Conservation (phyloP, 2,113 vertebrate genomes). For the Vidua chalybeata region DNA sequence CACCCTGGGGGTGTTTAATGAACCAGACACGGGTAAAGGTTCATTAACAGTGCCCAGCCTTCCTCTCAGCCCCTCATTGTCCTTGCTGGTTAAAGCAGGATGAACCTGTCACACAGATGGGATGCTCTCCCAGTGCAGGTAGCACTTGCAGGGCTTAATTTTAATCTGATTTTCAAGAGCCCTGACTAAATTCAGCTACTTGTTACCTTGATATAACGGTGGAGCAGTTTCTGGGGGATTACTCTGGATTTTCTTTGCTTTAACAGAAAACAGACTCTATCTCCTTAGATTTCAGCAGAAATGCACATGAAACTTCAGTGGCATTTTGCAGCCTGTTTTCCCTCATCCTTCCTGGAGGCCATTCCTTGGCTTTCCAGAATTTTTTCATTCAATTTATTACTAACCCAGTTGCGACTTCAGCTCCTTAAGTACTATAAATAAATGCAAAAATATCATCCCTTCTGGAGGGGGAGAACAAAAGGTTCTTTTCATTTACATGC, state of each 20-base stretch:
- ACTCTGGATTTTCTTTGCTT: background rate
- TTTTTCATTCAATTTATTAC: background rate
- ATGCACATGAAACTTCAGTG: background rate
- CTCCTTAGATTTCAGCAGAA: background rate
- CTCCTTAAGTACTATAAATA: background rate
- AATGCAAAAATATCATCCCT: background rate
- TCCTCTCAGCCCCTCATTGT: fast-evolving
- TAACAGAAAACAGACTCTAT: background rate
- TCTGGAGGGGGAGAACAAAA: background rate
- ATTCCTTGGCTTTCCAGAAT: background rate
- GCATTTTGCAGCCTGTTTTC: background rate
- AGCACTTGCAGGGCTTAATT: background rate
- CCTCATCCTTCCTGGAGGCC: background rate
- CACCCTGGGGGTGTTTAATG: background rate
- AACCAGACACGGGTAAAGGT: background rate
- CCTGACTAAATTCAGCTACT: background rate
- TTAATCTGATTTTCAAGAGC: background rate
- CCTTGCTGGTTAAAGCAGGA: background rate
- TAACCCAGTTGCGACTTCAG: background rate
- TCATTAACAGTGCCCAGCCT: background rate
- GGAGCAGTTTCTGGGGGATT: background rate
- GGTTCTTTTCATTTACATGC: background rate
- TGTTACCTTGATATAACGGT: background rate
- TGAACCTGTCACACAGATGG: background rate
- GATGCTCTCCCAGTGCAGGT: background rate